These are phyloP conservation scores for Corydoras maculifer DNA, from an alignment of 2,113 vertebrate species.

Conservation along the genomic window DNA sequence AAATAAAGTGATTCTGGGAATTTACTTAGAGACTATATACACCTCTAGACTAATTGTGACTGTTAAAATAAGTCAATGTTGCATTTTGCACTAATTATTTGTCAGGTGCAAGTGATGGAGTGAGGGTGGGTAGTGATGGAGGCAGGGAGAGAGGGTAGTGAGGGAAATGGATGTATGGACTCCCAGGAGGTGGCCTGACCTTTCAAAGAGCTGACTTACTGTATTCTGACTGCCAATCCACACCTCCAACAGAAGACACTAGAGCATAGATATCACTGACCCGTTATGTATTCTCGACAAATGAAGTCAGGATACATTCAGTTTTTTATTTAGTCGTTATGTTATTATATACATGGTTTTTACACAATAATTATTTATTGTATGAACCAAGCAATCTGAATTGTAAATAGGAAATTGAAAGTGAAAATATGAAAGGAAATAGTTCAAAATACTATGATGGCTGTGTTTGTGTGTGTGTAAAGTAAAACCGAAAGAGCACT, in stretches of 20 bases:
- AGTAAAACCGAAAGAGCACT: conserved; percentile 16
- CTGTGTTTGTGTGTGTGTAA: neutral
- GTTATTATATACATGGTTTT: neutral
- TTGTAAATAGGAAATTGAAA: too few species aligned
- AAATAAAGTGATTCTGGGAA: too few species aligned
- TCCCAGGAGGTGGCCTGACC: conserved; percentile 39
- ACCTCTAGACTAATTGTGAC: too few species aligned
- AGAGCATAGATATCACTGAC: too few species aligned
- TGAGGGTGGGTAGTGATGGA: conserved; percentile 2
- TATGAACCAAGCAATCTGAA: too few species aligned
- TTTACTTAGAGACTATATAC: too few species aligned
- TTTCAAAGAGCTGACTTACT: conserved; percentile 35
- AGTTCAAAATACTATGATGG: too few species aligned
- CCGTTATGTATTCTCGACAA: neutral
- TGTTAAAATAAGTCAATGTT: neutral
- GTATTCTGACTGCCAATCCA: conserved; percentile 21
- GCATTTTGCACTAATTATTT: neutral
- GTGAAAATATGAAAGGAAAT: too few species aligned
- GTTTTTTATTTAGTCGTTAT: neutral
- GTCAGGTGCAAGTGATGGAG: neutral
- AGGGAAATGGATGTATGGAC: conserved; percentile 9
- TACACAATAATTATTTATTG: too few species aligned
- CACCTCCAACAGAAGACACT: conserved; percentile 9
- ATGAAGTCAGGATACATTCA: neutral
- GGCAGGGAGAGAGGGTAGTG: conserved; percentile 7